Evolutionary conservation across 2,113 vertebrate genomes (phyloP).

Genomic region (Oceanites oceanicus): DNA sequence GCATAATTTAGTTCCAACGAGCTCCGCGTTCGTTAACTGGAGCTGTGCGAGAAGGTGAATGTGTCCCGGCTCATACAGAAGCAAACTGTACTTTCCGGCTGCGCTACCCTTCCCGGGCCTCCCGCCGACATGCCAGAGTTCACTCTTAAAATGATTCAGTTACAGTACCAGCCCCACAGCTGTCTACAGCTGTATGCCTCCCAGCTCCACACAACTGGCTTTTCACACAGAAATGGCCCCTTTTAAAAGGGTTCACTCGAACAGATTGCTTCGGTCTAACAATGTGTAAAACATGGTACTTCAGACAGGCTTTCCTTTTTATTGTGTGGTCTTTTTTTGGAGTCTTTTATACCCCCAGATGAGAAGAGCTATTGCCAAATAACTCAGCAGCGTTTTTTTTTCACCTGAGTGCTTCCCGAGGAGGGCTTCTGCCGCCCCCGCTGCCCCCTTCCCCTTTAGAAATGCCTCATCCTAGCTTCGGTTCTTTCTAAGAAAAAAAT

Average conservation of each 20-base stretch:
- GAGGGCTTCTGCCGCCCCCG: neutral
- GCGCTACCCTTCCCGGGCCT: conserved; percentile 43
- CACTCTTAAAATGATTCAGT: conserved; percentile 49
- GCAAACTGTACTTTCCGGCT: neutral
- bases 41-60: neutral
- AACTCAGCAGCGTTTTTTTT: neutral
- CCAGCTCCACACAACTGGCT: conserved; percentile 67
- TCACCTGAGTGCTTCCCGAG: neutral
- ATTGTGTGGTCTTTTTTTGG: neutral
- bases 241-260: conserved; percentile 43
- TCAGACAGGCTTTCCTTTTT: conserved; percentile 34
- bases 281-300: conserved; percentile 17
- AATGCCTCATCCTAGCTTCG: neutral
- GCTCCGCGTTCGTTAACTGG: neutral
- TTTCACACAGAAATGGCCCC: conserved; percentile 56
- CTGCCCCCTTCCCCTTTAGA: neutral
- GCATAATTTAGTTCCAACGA: neutral
- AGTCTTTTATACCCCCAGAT: neutral
- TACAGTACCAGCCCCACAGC: conserved; percentile 69
- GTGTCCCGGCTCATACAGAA: neutral
- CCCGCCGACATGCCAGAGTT: conserved; percentile 49
- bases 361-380: neutral
- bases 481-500: neutral
- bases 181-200: conserved; percentile 75
- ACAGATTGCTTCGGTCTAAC: neutral